Percentiles rank a stretch among this genome's conserved stretches.
These are phyloP conservation scores for Dryadula phaetusa DNA, from an alignment of 2,888 invertebrate genomes.

Conservation along the genomic window DNA sequence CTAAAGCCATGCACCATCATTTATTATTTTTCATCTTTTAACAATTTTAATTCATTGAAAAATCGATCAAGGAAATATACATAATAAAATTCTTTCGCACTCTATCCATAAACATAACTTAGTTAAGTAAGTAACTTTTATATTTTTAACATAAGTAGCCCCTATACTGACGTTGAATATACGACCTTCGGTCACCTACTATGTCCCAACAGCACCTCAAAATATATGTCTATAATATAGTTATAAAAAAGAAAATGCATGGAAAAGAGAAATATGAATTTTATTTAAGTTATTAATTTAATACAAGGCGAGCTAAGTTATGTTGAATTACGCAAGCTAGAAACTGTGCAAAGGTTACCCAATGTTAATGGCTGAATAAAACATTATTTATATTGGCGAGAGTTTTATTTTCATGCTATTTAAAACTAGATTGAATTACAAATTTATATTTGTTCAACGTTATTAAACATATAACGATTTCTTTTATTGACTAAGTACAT, in stretches of 20 bases:
- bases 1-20: no score
- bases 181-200: no score
- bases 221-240: no score
- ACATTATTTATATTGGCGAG: conserved; percentile 8
- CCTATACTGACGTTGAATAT: no score
- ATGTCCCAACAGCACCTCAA: no score
- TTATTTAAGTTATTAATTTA: background rate
- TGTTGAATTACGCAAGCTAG: conserved; percentile 20
- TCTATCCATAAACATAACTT: no score
- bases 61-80: no score
- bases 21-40: no score
- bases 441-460: background rate
- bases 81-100: no score
- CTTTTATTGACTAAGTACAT: background rate
- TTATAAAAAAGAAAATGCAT: background rate
- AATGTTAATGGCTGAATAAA: conserved; percentile 24
- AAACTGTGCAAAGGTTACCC: conserved; percentile 25
- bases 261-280: background rate
- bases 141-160: no score
- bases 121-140: no score
- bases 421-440: conserved; percentile 3
- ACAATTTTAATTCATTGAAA: no score
- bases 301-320: conserved; percentile 8
- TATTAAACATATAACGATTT: background rate
- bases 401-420: conserved; percentile 6